These are phyloP conservation scores for Festucalex cinctus DNA, from an alignment of 2,113 vertebrate species.

Conservation along the genomic window DNA sequence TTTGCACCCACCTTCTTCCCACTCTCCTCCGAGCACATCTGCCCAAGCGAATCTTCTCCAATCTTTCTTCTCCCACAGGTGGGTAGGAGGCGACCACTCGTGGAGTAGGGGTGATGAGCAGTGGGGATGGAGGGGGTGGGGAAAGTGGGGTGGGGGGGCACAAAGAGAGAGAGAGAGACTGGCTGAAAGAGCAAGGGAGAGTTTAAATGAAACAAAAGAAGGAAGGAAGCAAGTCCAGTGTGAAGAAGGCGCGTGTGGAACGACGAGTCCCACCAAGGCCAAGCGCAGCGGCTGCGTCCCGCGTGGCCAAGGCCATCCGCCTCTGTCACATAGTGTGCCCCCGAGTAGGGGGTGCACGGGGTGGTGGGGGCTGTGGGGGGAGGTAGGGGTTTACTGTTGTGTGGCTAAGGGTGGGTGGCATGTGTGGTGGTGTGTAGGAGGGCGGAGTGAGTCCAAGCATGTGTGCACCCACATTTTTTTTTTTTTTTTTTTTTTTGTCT, in stretches of 20 bases:
- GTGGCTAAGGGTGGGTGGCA: slow-evolving; percentile 5
- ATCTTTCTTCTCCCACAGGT: slow-evolving; percentile 36
- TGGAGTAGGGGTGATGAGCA: slow-evolving; percentile 30
- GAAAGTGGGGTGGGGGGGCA: background rate
- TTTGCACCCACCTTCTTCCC: slow-evolving; percentile 67
- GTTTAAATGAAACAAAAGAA: slow-evolving; percentile 22
- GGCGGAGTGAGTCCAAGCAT: background rate
- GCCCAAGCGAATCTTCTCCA: slow-evolving; percentile 42
- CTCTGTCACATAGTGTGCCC: slow-evolving; percentile 64
- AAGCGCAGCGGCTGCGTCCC: slow-evolving; percentile 68
- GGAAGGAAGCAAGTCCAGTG: slow-evolving; percentile 35
- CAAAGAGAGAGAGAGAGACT: slow-evolving; percentile 14
- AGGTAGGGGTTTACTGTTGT: background rate
- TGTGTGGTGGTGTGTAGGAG: background rate
- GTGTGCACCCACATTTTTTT: too few relatives aligned
- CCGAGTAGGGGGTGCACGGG: slow-evolving; percentile 59
- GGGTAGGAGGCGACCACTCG: slow-evolving; percentile 42
- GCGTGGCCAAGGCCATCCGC: slow-evolving; percentile 72
- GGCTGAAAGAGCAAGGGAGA: slow-evolving; percentile 23
- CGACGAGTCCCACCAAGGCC: slow-evolving; percentile 56
- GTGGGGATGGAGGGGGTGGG: slow-evolving; percentile 12
- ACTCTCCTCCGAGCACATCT: slow-evolving; percentile 57
- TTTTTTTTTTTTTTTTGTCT: too few relatives aligned
- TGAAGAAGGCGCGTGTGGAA: slow-evolving; percentile 48
- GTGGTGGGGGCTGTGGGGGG: slow-evolving; percentile 1